Base-by-base conservation (phyloP, 2,797 vertebrate species). In the Pseudopleuronectes americanus region DNA sequence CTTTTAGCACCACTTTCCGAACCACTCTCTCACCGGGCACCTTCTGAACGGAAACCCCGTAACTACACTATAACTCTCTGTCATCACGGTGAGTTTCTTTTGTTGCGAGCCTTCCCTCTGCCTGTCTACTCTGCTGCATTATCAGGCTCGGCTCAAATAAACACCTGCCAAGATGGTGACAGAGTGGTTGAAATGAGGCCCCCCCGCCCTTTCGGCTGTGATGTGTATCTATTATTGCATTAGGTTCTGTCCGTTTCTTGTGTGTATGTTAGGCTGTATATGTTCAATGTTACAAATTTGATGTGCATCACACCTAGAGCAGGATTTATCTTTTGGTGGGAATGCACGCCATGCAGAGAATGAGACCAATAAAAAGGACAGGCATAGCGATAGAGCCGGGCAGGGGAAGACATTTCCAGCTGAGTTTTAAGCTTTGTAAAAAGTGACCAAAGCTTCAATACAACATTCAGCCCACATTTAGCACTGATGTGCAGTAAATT, bases 1-100 rank as follows among this genome's bases (percentile, higher is more conserved):
- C 88, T 91, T 88, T 90, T 91, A 87, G 82, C 71, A 23, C 54
- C 55, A 69, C 79, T 82, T 81, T 79, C 59, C 65, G 71, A 83
- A 71, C 72, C 36, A 14, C 78, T 77, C 58, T 80, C 71, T 70
- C 72, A 21, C 54, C 31, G 19, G 52, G 31, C 63, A 13, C 79
- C 77, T 65, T 83, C 43, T 67, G 23, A 21, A 36, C 68, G 65
- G 28, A 81, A 76, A 79, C 61, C 51, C 78, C 75, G 24, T 17
- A 24, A 53, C 28, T 6, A 57, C 3, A 22, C 54, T 5, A 56
- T 19, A 56, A n/a, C 10, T 58, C 19, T 68, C 77, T 68, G 62
- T 71, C 84, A 83, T 80, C 77, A 57, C 57, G 51, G 36, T 22
- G 64, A 80, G 43, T 60, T 68, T 48, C 54, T 73, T 56, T 75